Base-by-base conservation (phyloP, 2,888 invertebrate genomes). In the Zhuqinia jingwanae region DNA sequence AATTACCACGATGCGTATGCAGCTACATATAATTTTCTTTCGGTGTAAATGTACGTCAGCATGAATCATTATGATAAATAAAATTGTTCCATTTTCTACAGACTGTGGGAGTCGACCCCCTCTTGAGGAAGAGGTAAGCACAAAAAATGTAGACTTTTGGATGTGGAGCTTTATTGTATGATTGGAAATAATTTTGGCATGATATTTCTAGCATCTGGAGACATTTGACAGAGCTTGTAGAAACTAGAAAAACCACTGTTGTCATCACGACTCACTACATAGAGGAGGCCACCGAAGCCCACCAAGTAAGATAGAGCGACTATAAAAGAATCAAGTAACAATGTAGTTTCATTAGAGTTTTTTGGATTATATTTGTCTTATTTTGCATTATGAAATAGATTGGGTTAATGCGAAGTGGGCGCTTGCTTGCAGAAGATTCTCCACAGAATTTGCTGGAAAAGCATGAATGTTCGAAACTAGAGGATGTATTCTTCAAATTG, bases 231-330 rank as follows among this genome's bases (percentile, higher is more conserved):
- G 95, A 96, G 92, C 96, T 98, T 92, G 97, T 97, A 91, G 96
- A 96, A 93, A 96, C 96, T 89, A 96, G 96, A 53, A 96, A 96
- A 92, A 98, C 97, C 93, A 98, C 98, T 22, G 98, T 98, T 91
- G 97, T 98, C 85, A 97, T 98, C 84, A 98, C 98, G 90, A 96
- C 98, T 92, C 97, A 98, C 95, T 98, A 98, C 92, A 98, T 98
- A 88, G 98, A 98, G 92, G 98, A 98, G 93, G 98, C 98, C 22
- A 93, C 97, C 90, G 97, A 97, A 93, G 97, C 97, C 88, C 96
- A 97, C 92, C 95, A 96, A 92, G 97, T 97, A 45, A 68, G 73
- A 36, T 47, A 22, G 17, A 70, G 2, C 1, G 15, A 1, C 60
- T 60, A 15, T 60, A n/a, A 60, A 27, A 5, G 15, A 60, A 60